phyloP scores from a whole-genome alignment of 92 coral and sea anemone species.

The Palythoa grandiflora region DNA sequence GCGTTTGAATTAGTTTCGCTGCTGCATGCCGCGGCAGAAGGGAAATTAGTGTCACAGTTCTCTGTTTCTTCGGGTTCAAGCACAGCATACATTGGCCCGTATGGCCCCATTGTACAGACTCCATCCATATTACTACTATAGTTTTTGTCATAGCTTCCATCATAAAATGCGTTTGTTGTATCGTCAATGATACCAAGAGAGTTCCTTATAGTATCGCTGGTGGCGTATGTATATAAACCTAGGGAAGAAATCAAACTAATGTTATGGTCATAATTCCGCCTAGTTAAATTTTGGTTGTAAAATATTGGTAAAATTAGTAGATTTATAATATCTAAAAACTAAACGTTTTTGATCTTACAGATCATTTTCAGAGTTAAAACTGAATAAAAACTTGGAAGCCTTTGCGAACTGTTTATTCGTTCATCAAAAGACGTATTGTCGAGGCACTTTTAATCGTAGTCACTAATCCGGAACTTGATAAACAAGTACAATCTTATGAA shows the following conservation, averaged over 20 bases:
- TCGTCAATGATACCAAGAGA: neutral
- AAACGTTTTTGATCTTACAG: too few species aligned
- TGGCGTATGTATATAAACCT: conserved; percentile 13
- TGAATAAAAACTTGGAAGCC: too few species aligned
- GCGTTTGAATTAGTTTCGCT: neutral
- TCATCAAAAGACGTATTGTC: too few species aligned
- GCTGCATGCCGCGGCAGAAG: neutral
- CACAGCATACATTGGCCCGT: neutral
- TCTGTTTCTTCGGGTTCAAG: neutral
- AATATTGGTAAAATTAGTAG: too few species aligned
- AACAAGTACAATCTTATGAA: too few species aligned
- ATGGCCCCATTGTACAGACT: neutral
- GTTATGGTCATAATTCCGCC: neutral
- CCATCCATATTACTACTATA: neutral
- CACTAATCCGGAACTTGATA: too few species aligned
- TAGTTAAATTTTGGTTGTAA: too few species aligned
- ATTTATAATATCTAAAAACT: too few species aligned
- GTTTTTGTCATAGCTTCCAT: neutral
- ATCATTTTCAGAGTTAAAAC: too few species aligned
- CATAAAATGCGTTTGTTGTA: neutral
- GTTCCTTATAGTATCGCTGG: conserved; percentile 2
- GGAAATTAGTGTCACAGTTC: neutral
- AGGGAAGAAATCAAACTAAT: neutral
- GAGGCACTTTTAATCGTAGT: too few species aligned
- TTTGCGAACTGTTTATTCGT: too few species aligned